Percentiles rank a stretch among this genome's conserved stretches.
Conservation (phyloP, 2,113 vertebrate genomes). For the Percina caprodes region DNA sequence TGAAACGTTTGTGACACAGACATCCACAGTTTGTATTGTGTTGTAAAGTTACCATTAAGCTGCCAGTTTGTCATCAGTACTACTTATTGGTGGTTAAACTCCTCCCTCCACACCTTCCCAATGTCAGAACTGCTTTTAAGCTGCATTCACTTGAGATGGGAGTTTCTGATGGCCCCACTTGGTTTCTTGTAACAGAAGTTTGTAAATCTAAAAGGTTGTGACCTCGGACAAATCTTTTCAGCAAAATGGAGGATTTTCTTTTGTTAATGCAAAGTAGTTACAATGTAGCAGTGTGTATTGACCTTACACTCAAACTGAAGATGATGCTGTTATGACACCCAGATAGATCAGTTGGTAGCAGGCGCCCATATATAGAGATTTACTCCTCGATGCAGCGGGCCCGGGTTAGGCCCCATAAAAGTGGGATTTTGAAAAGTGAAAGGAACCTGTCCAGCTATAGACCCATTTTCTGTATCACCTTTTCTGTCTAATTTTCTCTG, state of each 20-base stretch:
- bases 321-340: no score
- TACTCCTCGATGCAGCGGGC: no score
- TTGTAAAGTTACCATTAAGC: neutral
- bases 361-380: no score
- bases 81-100: neutral
- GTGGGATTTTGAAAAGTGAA: neutral
- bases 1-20: neutral
- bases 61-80: neutral
- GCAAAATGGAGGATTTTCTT: neutral
- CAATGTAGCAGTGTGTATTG: neutral
- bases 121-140: neutral
- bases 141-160: neutral
- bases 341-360: no score
- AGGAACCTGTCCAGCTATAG: neutral
- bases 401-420: neutral
- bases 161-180: neutral
- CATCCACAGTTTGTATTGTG: neutral
- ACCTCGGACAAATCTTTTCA: neutral
- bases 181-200: neutral
- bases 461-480: neutral
- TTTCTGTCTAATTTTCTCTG: neutral
- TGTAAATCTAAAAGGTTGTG: neutral
- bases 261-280: neutral
- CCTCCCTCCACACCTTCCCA: neutral
- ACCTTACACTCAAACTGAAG: neutral